These are phyloP conservation scores for Sebastes kiyomatsui DNA, from an alignment of 2,797 vertebrate genomes.

Conservation along the genomic window DNA sequence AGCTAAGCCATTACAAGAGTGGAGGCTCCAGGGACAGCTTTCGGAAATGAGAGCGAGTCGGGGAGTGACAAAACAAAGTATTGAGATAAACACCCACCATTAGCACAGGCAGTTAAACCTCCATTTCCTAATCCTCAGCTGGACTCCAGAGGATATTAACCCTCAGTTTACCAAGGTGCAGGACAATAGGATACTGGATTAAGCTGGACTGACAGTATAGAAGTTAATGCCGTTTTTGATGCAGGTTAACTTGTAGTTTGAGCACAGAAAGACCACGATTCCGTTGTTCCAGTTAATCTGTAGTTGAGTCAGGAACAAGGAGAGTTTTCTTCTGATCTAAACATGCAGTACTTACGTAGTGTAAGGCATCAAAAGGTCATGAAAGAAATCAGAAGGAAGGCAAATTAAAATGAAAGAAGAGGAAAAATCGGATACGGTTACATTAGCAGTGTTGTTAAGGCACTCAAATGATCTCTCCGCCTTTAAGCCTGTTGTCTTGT, in stretches of 20 bases:
- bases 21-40: conserved; percentile 87
- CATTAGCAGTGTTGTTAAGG: neutral
- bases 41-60: conserved; percentile 86
- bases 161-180: conserved; percentile 69
- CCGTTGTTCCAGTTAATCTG: neutral
- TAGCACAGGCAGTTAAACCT: conserved; percentile 87
- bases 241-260: neutral
- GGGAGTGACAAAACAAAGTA: conserved; percentile 89
- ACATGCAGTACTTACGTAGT: neutral
- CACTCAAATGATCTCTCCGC: neutral
- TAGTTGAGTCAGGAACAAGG: neutral
- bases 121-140: conserved; percentile 86
- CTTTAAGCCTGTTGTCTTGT: neutral
- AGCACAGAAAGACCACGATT: neutral
- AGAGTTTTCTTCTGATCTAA: neutral
- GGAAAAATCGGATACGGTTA: neutral
- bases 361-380: neutral
- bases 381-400: neutral
- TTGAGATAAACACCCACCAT: conserved; percentile 88
- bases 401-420: neutral
- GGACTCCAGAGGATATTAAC: conserved; percentile 85
- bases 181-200: conserved; percentile 63
- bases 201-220: conserved; percentile 6
- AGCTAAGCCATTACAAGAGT: conserved; percentile 83
- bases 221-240: neutral